These are phyloP conservation scores for Clamator glandarius DNA, from an alignment of 2,797 vertebrate species.

Conservation along the genomic window DNA sequence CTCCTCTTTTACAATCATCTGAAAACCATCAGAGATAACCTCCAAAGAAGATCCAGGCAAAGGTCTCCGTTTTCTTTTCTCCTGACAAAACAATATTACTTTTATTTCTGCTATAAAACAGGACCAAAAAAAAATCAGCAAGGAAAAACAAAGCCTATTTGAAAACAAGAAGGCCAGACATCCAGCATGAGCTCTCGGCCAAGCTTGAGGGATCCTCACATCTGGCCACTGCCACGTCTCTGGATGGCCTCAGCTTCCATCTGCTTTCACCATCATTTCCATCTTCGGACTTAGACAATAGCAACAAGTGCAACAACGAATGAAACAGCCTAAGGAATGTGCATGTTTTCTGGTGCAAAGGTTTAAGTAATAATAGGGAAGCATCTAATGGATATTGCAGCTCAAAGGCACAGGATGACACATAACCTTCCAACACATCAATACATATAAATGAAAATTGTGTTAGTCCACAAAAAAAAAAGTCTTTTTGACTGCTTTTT, in stretches of 20 bases:
- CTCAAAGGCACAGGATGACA: not conserved
- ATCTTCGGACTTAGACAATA: not conserved
- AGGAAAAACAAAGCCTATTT: not conserved
- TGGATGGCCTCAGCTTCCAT: rapidly evolving
- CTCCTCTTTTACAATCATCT: not conserved
- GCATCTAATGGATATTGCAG: not conserved
- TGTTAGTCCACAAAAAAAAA: not conserved
- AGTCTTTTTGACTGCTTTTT: rapidly evolving
- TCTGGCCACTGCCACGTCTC: not conserved
- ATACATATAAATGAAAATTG: rapidly evolving
- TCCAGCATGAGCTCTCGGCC: not conserved
- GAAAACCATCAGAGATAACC: slow-evolving; percentile 43
- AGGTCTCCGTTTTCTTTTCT: not conserved
- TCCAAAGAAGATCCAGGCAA: not conserved
- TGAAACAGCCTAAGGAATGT: not conserved
- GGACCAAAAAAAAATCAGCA: not conserved
- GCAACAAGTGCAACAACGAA: slow-evolving; percentile 3
- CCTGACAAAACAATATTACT: not conserved
- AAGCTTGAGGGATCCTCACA: slow-evolving; percentile 7
- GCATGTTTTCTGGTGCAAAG: not conserved
- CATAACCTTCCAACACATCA: not conserved
- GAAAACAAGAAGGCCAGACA: not conserved
- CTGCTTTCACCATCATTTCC: slow-evolving; percentile 29
- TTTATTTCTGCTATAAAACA: not conserved
- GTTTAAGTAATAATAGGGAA: not conserved